A percentile compares a stretch with the other conserved stretches of the same genome.
phyloP scores from a whole-genome alignment of 2,888 invertebrate species.

The Eupithecia exiguata region DNA sequence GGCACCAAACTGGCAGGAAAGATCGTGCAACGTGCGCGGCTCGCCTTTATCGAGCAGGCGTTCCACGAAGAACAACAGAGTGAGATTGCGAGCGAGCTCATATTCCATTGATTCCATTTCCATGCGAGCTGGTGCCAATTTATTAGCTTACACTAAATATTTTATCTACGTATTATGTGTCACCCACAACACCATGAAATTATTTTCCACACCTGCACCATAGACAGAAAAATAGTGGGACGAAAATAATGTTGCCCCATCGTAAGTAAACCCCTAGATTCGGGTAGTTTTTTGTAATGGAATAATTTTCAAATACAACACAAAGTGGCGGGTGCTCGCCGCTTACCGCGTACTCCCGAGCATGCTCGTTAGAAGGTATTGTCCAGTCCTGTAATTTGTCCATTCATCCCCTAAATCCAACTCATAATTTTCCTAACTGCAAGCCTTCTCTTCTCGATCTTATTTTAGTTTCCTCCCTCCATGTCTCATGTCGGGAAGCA shows the following conservation, averaged over 20 bases:
- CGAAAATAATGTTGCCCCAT: conserved; percentile 52
- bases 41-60: conserved; percentile 98
- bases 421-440: no score
- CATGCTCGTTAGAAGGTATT: no score
- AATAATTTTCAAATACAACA: background rate
- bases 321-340: no score
- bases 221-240: conserved; percentile 66
- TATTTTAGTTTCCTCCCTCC: no score
- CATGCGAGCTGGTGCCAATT: conserved; percentile 82
- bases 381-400: no score
- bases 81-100: conserved; percentile 96
- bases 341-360: no score
- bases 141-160: conserved; percentile 77
- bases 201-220: conserved; percentile 70
- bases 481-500: no score
- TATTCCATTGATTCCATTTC: conserved; percentile 97
- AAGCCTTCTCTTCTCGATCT: no score
- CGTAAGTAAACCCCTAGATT: background rate
- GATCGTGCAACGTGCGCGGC: conserved; percentile 97
- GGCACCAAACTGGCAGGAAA: conserved; percentile 99
- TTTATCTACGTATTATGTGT: conserved; percentile 82
- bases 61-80: conserved; percentile 99
- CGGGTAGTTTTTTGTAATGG: background rate
- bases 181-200: conserved; percentile 84
- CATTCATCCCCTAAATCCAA: no score